These are phyloP conservation scores for Xiphorhynchus erythropygius DNA, from an alignment of 2,797 vertebrate species.

Conservation along the genomic window DNA sequence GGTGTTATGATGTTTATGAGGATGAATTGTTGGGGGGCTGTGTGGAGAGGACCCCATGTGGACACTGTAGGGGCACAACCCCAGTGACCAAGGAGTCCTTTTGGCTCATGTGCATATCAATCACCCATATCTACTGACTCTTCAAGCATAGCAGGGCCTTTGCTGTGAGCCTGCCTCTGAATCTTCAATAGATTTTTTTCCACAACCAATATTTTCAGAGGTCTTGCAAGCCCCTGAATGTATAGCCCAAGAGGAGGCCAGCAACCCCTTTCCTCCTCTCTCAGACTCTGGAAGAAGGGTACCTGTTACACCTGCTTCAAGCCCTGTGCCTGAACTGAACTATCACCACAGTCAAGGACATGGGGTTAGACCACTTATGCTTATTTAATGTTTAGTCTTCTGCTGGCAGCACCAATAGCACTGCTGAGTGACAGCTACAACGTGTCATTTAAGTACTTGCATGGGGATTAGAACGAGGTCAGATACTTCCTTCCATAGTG, in stretches of 20 bases:
- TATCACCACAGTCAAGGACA: not conserved
- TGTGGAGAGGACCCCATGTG: fast-evolving
- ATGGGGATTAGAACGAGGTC: not conserved
- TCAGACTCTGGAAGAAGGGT: not conserved
- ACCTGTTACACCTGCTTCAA: not conserved
- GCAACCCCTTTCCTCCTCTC: not conserved
- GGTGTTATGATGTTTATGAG: not conserved
- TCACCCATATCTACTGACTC: not conserved
- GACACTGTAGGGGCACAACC: not conserved
- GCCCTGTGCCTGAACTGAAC: not conserved
- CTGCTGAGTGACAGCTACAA: not conserved
- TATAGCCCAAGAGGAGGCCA: not conserved
- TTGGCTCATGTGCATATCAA: not conserved
- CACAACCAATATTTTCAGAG: not conserved
- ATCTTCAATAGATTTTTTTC: not conserved
- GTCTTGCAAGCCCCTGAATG: not conserved
- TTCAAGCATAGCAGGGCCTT: not conserved
- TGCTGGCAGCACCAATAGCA: not conserved
- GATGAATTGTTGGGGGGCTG: not conserved
- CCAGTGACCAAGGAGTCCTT: not conserved
- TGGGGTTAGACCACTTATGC: not conserved
- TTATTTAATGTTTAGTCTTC: not conserved
- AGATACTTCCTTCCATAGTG: not conserved
- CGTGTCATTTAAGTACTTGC: not conserved
- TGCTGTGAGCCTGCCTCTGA: not conserved